Conservation (phyloP, 2,888 invertebrate species). For the Balanococcus diminutus region DNA sequence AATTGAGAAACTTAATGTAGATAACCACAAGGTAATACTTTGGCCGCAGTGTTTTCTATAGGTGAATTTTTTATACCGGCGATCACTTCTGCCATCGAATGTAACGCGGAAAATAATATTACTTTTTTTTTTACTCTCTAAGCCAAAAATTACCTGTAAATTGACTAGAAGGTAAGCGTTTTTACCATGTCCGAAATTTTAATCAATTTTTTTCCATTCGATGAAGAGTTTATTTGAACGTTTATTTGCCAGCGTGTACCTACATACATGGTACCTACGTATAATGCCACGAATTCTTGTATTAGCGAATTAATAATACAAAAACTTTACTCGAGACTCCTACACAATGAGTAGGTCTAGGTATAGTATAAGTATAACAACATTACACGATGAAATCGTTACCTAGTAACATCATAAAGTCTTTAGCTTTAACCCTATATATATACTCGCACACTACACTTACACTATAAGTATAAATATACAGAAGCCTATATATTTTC, state of each 20-base stretch:
- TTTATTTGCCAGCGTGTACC: neutral
- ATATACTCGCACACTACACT: neutral
- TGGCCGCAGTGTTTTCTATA: neutral
- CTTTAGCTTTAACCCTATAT: neutral
- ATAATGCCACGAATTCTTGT: neutral
- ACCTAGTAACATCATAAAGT: slow-evolving; percentile 32
- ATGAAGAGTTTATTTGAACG: neutral
- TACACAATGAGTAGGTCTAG: neutral
- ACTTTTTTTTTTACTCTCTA: neutral
- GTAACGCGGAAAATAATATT: neutral
- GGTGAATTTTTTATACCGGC: neutral
- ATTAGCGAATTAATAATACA: slow-evolving; percentile 19
- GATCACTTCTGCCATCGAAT: neutral
- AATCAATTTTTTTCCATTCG: neutral
- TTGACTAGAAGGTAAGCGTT: neutral
- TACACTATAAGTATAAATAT: neutral
- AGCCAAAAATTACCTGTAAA: neutral
- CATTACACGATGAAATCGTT: slow-evolving; percentile 21
- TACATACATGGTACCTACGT: neutral
- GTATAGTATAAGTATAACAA: neutral
- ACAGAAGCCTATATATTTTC: neutral
- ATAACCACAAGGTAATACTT: neutral
- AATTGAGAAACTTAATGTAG: neutral
- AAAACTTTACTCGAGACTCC: slow-evolving; percentile 6
- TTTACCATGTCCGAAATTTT: neutral